Evolutionary conservation across 2,113 vertebrate species (phyloP).

Genomic region (Actinemys pallida): DNA sequence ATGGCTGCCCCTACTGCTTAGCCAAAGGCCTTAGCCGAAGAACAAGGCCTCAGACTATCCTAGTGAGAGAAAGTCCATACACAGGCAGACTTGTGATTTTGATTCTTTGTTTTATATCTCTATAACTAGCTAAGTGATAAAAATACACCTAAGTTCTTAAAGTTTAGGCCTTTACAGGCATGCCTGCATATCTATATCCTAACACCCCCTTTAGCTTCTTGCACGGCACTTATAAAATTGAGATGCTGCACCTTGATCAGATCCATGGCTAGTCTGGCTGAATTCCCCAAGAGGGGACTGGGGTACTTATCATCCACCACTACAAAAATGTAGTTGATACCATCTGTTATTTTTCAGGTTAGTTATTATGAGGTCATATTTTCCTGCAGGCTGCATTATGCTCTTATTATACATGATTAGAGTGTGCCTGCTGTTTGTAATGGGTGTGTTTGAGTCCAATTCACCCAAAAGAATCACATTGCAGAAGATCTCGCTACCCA

Average conservation of each 20-base stretch:
- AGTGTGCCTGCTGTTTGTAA: not conserved
- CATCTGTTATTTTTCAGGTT: not conserved
- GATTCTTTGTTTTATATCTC: too few relatives aligned
- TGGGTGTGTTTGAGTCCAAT: not conserved
- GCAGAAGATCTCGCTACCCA: not conserved
- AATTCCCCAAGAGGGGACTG: not conserved
- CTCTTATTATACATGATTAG: not conserved
- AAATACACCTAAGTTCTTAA: too few relatives aligned
- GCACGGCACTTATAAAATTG: not conserved
- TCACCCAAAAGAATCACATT: not conserved
- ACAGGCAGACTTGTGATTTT: too few relatives aligned
- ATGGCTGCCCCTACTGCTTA: too few relatives aligned
- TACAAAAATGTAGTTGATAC: not conserved
- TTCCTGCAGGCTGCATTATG: not conserved
- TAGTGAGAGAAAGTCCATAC: too few relatives aligned
- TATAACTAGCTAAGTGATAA: too few relatives aligned
- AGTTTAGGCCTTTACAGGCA: too few relatives aligned
- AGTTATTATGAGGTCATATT: not conserved
- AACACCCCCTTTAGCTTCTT: not conserved
- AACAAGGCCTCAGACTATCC: too few relatives aligned
- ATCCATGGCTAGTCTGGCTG: not conserved
- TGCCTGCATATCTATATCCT: too few relatives aligned
- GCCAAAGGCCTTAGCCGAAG: too few relatives aligned
- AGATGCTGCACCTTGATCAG: not conserved
- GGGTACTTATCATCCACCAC: not conserved